A percentile compares a stretch with the other conserved stretches of the same genome.
These are phyloP conservation scores for Melanerpes aurifrons DNA, from an alignment of 2,113 vertebrate genomes.

Conservation along the genomic window DNA sequence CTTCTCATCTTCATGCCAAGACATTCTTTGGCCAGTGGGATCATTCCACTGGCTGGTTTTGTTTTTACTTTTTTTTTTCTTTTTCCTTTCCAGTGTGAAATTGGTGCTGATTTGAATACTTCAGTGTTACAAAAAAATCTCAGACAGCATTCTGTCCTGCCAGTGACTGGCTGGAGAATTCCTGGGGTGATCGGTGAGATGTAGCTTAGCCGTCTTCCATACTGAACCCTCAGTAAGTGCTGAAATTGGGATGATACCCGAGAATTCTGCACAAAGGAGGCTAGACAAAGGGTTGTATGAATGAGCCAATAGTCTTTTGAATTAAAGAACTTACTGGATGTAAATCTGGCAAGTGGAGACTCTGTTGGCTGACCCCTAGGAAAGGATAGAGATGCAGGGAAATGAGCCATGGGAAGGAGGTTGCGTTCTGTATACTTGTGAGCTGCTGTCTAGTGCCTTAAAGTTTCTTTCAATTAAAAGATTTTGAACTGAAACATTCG, in stretches of 20 bases:
- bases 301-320: not conserved
- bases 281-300: not conserved
- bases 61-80: not conserved
- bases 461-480: slow-evolving; percentile 50
- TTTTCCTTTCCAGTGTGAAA: not conserved
- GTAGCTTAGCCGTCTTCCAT: not conserved
- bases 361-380: not conserved
- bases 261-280: not conserved
- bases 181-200: not conserved
- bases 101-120: not conserved
- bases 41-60: not conserved
- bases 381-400: not conserved
- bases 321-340: not conserved
- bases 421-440: not conserved
- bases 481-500: not conserved
- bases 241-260: not conserved
- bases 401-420: not conserved
- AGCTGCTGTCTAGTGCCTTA: slow-evolving; percentile 38
- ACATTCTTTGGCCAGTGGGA: not conserved
- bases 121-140: not conserved
- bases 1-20: not conserved
- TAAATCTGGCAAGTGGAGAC: not conserved
- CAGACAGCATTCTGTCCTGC: not conserved
- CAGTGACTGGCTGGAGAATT: not conserved
- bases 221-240: not conserved